A percentile compares a stretch with the other conserved stretches of the same genome.
Evolutionary conservation across 2,113 vertebrate species (phyloP).

Genomic region (Anhinga anhinga): DNA sequence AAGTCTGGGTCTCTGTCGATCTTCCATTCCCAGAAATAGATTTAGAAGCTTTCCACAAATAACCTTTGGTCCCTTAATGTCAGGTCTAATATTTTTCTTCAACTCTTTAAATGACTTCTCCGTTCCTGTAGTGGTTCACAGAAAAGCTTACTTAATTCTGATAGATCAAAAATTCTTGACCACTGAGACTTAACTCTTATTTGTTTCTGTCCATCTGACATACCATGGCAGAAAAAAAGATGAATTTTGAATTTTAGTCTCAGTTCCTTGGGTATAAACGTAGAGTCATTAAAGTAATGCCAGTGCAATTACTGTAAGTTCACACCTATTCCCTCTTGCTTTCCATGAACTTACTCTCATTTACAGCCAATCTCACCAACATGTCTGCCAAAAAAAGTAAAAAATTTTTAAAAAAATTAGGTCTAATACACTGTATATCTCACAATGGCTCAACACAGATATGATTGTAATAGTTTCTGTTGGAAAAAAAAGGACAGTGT

Average conservation of each 20-base stretch:
- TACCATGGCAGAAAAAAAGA: background rate
- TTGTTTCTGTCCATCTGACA: background rate
- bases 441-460: background rate
- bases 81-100: background rate
- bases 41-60: background rate
- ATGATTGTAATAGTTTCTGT: background rate
- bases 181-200: background rate
- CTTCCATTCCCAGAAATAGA: background rate
- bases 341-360: background rate
- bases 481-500: no score
- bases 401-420: accelerated
- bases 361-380: background rate
- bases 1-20: background rate
- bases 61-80: background rate
- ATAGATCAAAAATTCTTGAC: background rate
- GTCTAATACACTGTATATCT: background rate
- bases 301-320: background rate
- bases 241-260: background rate
- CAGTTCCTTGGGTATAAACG: background rate
- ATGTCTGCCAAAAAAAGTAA: background rate
- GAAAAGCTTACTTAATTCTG: background rate
- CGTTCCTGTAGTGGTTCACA: background rate
- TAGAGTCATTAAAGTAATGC: background rate
- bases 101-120: background rate
- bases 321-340: background rate